Conservation (phyloP, 2,797 vertebrate species). For the Lacerta bilineata region DNA sequence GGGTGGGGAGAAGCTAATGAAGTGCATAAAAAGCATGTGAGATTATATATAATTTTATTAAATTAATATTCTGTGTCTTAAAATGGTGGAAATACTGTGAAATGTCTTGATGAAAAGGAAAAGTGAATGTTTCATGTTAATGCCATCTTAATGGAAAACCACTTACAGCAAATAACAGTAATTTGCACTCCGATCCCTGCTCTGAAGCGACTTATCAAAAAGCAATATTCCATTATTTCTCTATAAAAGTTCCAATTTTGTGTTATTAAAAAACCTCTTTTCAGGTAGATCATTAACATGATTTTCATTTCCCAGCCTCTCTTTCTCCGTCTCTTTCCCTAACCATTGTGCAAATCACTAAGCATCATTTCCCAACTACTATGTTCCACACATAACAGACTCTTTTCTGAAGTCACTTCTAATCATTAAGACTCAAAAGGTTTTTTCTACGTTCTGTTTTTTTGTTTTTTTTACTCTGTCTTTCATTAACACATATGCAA, state of each 20-base stretch:
- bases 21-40: constrained; percentile 55
- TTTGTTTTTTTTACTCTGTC: background rate
- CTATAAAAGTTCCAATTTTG: constrained; percentile 71
- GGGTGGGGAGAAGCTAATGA: constrained; percentile 56
- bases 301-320: constrained; percentile 30
- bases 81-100: constrained; percentile 69
- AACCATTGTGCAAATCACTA: constrained; percentile 46
- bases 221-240: constrained; percentile 73
- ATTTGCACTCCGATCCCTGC: constrained; percentile 74
- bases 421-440: constrained; percentile 53
- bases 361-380: constrained; percentile 65
- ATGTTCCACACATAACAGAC: constrained; percentile 55
- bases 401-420: constrained; percentile 61
- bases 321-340: constrained; percentile 58
- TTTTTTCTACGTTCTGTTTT: constrained; percentile 20
- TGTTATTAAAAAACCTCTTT: constrained; percentile 66
- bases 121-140: constrained; percentile 75
- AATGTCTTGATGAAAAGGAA: constrained; percentile 70
- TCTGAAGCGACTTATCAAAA: constrained; percentile 74
- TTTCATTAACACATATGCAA: constrained; percentile 2
- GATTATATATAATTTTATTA: constrained; percentile 75
- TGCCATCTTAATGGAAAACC: constrained; percentile 76
- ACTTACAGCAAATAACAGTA: constrained; percentile 77
- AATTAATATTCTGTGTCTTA: constrained; percentile 68
- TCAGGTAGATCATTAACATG: constrained; percentile 66